These are phyloP conservation scores for Sinocyclocheilus maitianheensis DNA, from an alignment of 2,113 vertebrate genomes.

Conservation along the genomic window DNA sequence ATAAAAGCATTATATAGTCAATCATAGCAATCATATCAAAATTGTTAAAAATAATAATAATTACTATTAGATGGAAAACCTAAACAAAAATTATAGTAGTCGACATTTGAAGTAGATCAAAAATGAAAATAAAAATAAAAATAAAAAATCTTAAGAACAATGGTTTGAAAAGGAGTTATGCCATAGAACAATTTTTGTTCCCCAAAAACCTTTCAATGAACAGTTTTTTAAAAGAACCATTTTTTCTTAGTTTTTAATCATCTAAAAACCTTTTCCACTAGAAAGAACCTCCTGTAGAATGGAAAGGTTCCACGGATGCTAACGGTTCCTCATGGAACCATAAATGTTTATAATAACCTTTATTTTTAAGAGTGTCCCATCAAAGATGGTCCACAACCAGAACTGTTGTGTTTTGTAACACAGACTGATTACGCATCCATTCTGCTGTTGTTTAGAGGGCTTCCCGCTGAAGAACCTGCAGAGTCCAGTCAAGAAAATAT, in stretches of 20 bases:
- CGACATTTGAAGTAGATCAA: no score
- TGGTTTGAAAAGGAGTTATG: no score
- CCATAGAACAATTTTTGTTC: not conserved
- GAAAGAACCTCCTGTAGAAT: not conserved
- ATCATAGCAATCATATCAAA: no score
- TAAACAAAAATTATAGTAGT: no score
- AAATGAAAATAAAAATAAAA: no score
- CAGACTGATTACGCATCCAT: not conserved
- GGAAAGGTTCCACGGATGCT: not conserved
- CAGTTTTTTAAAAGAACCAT: not conserved
- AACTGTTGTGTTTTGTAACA: not conserved
- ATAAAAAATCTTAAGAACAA: not conserved
- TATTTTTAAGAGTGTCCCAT: not conserved
- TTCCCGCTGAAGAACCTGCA: slow-evolving; percentile 69
- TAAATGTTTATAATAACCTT: not conserved
- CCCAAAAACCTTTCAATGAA: not conserved
- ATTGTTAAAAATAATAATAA: no score
- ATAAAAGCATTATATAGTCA: no score
- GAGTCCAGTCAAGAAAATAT: slow-evolving; percentile 61
- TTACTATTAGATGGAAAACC: no score
- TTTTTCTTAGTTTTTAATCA: not conserved
- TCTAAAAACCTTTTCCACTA: not conserved
- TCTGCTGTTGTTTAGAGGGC: slow-evolving; percentile 77
- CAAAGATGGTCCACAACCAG: not conserved
- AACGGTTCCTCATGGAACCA: not conserved